phyloP scores from a whole-genome alignment of 2,888 invertebrate genomes.

The Gastracanthus pulcherrimus region DNA sequence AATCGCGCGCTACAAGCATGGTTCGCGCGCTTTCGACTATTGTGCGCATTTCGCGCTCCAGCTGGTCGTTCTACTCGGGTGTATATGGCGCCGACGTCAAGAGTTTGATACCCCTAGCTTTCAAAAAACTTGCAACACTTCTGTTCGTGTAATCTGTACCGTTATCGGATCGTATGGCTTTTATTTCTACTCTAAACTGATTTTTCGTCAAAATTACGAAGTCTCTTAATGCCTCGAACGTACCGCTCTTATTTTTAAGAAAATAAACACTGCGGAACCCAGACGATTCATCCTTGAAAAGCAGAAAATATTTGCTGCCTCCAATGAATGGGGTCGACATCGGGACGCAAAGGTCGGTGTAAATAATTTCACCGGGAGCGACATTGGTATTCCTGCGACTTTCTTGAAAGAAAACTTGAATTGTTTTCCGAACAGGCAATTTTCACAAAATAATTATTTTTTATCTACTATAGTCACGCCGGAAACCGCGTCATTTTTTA shows the following conservation, averaged over 20 bases:
- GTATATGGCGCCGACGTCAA: background rate
- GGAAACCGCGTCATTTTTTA: background rate
- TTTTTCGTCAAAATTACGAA: background rate
- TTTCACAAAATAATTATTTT: background rate
- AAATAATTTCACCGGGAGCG: background rate
- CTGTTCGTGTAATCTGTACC: conserved; percentile 16
- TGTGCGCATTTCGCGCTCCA: conserved; percentile 4
- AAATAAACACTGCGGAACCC: background rate
- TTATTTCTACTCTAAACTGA: conserved; percentile 30
- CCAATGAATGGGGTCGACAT: conserved; percentile 46
- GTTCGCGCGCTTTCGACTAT: conserved; percentile 8
- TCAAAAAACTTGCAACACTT: background rate
- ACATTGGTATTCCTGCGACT: background rate
- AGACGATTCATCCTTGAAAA: background rate
- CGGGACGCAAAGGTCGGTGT: conserved; percentile 24
- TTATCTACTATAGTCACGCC: background rate
- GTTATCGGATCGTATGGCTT: conserved; percentile 33
- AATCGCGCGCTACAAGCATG: conserved; percentile 39
- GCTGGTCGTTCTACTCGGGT: background rate
- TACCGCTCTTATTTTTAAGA: conserved; percentile 1
- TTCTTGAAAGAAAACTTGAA: background rate
- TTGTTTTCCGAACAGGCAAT: background rate
- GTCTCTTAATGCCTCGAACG: background rate
- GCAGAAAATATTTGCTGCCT: conserved; percentile 11
- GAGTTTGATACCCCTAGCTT: conserved; percentile 34